Conservation (phyloP, 2,888 invertebrate genomes). For the Lasiommata megera region DNA sequence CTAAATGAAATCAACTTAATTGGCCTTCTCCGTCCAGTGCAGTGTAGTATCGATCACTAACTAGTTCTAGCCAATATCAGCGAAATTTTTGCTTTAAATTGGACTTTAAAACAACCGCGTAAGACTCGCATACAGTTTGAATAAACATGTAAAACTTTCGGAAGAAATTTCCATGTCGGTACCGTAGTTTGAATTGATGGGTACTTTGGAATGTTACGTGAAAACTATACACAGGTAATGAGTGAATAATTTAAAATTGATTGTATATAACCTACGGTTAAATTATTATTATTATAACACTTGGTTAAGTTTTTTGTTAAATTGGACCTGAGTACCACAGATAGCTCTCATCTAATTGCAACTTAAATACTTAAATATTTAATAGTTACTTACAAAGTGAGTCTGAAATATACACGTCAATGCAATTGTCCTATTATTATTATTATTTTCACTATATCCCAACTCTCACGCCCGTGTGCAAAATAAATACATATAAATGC, state of each 20-base stretch:
- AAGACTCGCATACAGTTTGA: background rate
- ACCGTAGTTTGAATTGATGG: background rate
- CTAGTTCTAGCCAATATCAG: background rate
- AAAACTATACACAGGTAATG: background rate
- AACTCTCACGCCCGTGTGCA: too few relatives aligned
- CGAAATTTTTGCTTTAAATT: background rate
- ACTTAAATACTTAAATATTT: too few relatives aligned
- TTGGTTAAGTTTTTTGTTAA: too few relatives aligned
- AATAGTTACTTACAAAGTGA: too few relatives aligned
- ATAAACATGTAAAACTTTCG: background rate
- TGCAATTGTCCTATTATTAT: too few relatives aligned
- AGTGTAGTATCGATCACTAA: slow-evolving; percentile 22
- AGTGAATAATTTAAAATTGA: background rate
- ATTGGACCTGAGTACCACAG: too few relatives aligned
- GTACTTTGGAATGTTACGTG: background rate
- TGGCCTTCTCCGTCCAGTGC: slow-evolving; percentile 55
- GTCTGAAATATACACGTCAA: too few relatives aligned
- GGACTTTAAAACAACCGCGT: background rate
- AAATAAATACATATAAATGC: too few relatives aligned
- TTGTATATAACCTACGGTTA: too few relatives aligned
- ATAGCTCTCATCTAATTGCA: too few relatives aligned
- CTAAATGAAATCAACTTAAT: slow-evolving; percentile 66
- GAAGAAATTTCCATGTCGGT: slow-evolving; percentile 5
- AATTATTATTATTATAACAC: too few relatives aligned
- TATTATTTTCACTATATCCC: too few relatives aligned